Percentiles rank a stretch among this genome's conserved stretches.
These are phyloP conservation scores for Sus scrofa DNA, from an alignment of 2,113 vertebrate species.

Conservation along the genomic window DNA sequence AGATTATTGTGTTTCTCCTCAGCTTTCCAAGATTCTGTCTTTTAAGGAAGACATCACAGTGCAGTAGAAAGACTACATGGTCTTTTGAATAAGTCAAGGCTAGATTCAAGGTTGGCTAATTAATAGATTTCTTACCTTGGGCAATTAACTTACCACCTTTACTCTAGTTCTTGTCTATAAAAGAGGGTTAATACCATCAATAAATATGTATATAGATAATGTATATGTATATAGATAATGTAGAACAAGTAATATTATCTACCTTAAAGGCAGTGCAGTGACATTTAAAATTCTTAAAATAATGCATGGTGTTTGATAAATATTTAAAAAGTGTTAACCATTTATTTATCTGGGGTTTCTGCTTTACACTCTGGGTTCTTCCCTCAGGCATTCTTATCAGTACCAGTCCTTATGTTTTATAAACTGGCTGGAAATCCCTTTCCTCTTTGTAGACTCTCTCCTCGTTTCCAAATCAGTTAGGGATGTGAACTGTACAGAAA, in stretches of 20 bases:
- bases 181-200: not conserved
- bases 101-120: not conserved
- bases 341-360: not conserved
- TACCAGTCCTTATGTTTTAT: not conserved
- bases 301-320: not conserved
- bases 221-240: not conserved
- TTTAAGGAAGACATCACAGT: not conserved
- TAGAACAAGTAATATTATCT: not conserved
- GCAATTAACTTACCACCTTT: not conserved
- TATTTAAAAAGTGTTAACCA: not conserved
- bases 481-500: not conserved
- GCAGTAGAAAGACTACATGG: not conserved
- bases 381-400: not conserved
- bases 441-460: not conserved
- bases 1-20: not conserved
- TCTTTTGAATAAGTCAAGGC: not conserved
- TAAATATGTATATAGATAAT: not conserved
- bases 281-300: not conserved
- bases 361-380: not conserved
- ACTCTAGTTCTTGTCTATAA: not conserved
- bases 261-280: not conserved
- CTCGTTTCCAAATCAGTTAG: not conserved
- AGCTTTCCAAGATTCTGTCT: not conserved
- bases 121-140: not conserved
- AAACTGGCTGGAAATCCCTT: not conserved